These are phyloP conservation scores for Calypte anna DNA, from an alignment of 2,113 vertebrate species.

Conservation along the genomic window DNA sequence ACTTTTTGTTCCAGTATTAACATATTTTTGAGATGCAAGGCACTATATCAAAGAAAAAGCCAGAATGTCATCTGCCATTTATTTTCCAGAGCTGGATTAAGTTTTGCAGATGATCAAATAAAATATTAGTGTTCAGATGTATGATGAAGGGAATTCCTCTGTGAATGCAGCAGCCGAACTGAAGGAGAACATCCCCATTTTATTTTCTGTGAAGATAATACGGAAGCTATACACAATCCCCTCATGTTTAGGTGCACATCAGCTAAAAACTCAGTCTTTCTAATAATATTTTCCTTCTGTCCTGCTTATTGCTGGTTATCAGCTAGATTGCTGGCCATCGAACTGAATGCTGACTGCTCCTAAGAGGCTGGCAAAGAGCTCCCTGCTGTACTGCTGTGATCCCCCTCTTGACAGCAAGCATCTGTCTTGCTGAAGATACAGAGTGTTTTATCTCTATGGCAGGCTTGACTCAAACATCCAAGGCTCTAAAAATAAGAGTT, in stretches of 20 bases:
- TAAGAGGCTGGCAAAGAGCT: neutral
- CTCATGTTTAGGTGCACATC: neutral
- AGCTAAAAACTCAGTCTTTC: neutral
- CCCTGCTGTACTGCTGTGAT: neutral
- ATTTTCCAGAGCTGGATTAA: neutral
- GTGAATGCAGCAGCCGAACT: neutral
- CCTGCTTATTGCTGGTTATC: neutral
- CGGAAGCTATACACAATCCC: neutral
- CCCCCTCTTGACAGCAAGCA: neutral
- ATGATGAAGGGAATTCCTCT: neutral
- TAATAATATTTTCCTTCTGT: neutral
- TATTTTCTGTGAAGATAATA: neutral
- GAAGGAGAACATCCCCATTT: neutral
- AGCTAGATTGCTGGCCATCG: neutral
- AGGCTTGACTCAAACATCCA: neutral
- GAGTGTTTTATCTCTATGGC: neutral
- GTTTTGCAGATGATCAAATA: conserved; percentile 12
- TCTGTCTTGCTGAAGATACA: conserved; percentile 23
- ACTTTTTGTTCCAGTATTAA: conserved; percentile 46
- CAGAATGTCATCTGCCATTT: neutral
- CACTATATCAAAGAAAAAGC: neutral
- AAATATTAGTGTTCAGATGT: neutral
- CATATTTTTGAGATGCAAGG: conserved; percentile 40
- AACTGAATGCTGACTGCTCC: neutral
- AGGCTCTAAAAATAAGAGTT: conserved; percentile 18